Percentiles rank a stretch among this genome's conserved stretches.
phyloP scores from a whole-genome alignment of 37 sponge, comb jelly and placozoan genomes.

The Axinella damicornis region DNA sequence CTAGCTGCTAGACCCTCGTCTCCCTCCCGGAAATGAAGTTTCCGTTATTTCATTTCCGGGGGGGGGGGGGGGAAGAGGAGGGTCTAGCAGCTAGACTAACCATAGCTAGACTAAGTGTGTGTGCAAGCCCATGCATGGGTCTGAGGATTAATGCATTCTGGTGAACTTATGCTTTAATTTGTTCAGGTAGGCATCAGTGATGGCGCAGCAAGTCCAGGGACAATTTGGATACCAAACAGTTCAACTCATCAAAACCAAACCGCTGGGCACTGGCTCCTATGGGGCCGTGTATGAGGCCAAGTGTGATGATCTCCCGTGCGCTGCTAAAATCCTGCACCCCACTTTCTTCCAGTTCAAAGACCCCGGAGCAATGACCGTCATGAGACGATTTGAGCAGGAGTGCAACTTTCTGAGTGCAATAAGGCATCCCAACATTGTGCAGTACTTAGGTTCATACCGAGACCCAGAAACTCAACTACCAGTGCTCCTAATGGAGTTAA shows the following conservation, averaged over 20 bases:
- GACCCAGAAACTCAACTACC: constrained; percentile 10
- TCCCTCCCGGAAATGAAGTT: too few relatives aligned
- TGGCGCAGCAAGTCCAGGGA: neutral
- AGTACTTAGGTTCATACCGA: constrained; percentile 22
- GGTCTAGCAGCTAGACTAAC: too few relatives aligned
- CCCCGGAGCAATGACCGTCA: constrained; percentile 3
- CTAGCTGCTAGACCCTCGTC: too few relatives aligned
- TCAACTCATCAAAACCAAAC: neutral
- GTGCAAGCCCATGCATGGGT: neutral
- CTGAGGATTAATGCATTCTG: too few relatives aligned
- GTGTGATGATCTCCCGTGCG: constrained; percentile 6
- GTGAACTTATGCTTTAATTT: neutral
- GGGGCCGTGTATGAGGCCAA: constrained; percentile 6
- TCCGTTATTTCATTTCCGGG: too few relatives aligned
- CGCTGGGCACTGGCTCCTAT: constrained; percentile 11
- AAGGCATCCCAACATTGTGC: constrained; percentile 40
- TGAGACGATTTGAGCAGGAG: constrained; percentile 2
- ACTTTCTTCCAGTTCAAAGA: neutral
- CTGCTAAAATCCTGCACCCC: constrained; percentile 18
- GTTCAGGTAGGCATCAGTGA: neutral
- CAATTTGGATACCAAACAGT: too few relatives aligned
- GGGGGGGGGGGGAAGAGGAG: too few relatives aligned
- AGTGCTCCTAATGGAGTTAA: constrained; percentile 51
- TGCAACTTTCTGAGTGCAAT: constrained; percentile 15
- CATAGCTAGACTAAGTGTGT: too few relatives aligned